phyloP scores from a whole-genome alignment of 2,113 vertebrate genomes.

The Oncorhynchus mykiss region DNA sequence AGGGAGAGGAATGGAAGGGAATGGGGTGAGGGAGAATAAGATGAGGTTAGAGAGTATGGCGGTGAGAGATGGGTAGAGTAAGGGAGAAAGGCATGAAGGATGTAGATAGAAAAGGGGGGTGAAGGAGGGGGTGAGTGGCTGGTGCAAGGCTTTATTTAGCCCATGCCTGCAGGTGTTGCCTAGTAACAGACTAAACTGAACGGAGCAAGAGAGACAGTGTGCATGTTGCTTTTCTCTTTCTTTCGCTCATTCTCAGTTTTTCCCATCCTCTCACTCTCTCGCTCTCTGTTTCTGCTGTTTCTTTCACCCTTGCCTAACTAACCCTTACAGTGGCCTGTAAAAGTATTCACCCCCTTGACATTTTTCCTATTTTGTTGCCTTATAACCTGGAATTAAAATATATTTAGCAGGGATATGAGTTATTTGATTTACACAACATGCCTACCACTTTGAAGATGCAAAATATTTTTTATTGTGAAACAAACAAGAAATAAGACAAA shows the following conservation, averaged over 20 bases:
- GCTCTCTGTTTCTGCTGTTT: constrained; percentile 24
- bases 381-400: too few relatives aligned
- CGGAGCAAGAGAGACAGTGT: constrained; percentile 39
- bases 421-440: too few relatives aligned
- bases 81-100: not conserved
- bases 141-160: constrained; percentile 78
- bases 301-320: not conserved
- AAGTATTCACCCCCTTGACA: too few relatives aligned
- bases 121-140: constrained; percentile 28
- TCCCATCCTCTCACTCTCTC: not conserved
- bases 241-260: constrained; percentile 31
- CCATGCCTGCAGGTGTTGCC: constrained; percentile 82
- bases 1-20: too few relatives aligned
- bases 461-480: too few relatives aligned
- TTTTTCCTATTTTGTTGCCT: too few relatives aligned
- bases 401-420: too few relatives aligned
- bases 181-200: constrained; percentile 76
- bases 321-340: not conserved
- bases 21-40: not conserved
- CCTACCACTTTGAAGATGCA: too few relatives aligned
- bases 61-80: not conserved
- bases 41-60: not conserved
- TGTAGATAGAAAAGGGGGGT: not conserved
- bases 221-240: constrained; percentile 49
- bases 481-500: too few relatives aligned